These are phyloP conservation scores for Orchestes rusci DNA, from an alignment of 2,888 invertebrate genomes.

Conservation along the genomic window DNA sequence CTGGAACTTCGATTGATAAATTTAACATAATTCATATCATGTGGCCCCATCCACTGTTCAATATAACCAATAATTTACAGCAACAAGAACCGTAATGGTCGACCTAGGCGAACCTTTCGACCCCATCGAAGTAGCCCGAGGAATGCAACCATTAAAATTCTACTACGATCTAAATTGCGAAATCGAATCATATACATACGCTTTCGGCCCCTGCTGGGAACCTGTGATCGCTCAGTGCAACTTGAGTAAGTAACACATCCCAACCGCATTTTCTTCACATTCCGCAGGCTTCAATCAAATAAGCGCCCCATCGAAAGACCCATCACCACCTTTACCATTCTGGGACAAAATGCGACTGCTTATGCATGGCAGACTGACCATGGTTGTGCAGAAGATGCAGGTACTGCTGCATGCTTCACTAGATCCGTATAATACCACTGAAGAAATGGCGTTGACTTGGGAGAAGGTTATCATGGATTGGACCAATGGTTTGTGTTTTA, in stretches of 20 bases:
- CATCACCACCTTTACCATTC: slow-evolving; percentile 88
- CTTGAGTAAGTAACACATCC: slow-evolving; percentile 52
- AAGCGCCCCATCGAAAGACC: slow-evolving; percentile 80
- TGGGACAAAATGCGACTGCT: slow-evolving; percentile 95
- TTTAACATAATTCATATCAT: too few relatives aligned
- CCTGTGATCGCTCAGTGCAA: slow-evolving; percentile 90
- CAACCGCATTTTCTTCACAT: too few relatives aligned
- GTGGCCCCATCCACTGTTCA: too few relatives aligned
- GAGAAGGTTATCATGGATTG: slow-evolving; percentile 88
- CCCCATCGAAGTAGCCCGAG: slow-evolving; percentile 71
- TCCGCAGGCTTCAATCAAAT: slow-evolving; percentile 82
- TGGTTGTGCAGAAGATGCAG: slow-evolving; percentile 80
- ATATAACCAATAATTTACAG: slow-evolving; percentile 48
- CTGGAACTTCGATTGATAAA: too few relatives aligned
- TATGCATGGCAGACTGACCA: slow-evolving; percentile 86
- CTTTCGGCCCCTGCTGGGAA: slow-evolving; percentile 99
- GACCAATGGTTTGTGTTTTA: slow-evolving; percentile 72
- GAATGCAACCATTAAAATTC: slow-evolving; percentile 92
- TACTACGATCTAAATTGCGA: slow-evolving; percentile 97
- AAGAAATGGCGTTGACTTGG: slow-evolving; percentile 98
- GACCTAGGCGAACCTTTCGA: slow-evolving; percentile 84
- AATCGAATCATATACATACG: slow-evolving; percentile 80
- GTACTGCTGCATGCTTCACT: slow-evolving; percentile 90
- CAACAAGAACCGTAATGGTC: slow-evolving; percentile 67
- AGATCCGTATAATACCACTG: slow-evolving; percentile 98